A percentile compares a stretch with the other conserved stretches of the same genome.
Conservation (phyloP, 35 echinoderm and acorn worm genomes). For the Heliocidaris erythrogramma region DNA sequence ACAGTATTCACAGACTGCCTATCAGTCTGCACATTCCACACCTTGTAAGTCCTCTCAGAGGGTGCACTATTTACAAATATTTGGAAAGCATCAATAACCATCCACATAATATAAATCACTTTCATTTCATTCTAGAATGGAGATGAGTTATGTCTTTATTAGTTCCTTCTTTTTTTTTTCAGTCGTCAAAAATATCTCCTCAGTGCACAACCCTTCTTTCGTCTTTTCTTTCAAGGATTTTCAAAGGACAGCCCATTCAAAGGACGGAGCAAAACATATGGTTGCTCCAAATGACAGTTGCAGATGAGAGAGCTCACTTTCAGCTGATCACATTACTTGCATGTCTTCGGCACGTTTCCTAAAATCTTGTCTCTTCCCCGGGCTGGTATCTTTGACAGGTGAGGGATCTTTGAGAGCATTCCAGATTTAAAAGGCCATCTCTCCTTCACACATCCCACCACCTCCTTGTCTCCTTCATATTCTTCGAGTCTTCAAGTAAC, state of each 20-base stretch:
- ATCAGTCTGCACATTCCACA: neutral
- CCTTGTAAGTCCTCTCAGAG: neutral
- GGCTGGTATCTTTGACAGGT: neutral
- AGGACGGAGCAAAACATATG: neutral
- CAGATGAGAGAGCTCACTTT: neutral
- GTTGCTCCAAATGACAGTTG: neutral
- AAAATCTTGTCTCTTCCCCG: neutral
- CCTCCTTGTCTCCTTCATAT: neutral
- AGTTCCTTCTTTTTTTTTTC: neutral
- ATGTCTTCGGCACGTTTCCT: neutral
- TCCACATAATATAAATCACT: conserved; percentile 6
- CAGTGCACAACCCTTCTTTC: neutral
- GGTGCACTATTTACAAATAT: neutral
- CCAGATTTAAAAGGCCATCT: neutral
- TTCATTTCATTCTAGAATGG: neutral
- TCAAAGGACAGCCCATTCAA: neutral
- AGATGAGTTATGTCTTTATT: neutral
- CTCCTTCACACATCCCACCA: neutral
- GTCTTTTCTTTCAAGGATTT: neutral
- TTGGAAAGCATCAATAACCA: neutral
- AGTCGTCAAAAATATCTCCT: neutral
- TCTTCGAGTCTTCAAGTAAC: neutral
- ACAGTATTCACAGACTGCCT: neutral
- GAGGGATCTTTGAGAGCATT: neutral
- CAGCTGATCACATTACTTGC: neutral